Evolutionary conservation across 2,888 invertebrate genomes (phyloP).

Genomic region (Tenthredo livida): DNA sequence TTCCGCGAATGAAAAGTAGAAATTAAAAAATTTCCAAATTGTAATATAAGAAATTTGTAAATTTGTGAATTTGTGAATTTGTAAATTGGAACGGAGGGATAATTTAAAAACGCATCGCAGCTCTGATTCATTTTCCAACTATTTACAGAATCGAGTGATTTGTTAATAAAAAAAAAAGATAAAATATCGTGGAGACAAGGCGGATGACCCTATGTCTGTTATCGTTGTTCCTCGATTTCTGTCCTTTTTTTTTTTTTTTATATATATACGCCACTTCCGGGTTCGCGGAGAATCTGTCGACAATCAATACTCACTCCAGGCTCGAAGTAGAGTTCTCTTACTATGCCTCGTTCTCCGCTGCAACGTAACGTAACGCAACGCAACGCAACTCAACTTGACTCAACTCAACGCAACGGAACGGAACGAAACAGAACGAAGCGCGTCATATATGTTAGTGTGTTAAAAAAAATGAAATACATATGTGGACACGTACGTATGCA

Average conservation of each 20-base stretch:
- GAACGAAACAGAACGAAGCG: background rate
- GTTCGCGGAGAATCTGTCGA: conserved; percentile 33
- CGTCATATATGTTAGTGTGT: background rate
- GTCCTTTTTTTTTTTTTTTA: background rate
- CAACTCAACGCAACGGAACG: background rate
- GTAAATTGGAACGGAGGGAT: no score
- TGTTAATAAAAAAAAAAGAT: background rate
- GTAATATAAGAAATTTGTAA: no score
- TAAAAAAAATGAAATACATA: background rate
- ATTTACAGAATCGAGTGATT: no score
- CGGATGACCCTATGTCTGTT: background rate
- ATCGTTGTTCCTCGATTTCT: no score
- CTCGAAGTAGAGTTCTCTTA: conserved; percentile 1
- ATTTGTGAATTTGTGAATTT: no score
- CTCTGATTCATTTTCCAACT: no score
- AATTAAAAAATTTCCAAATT: no score
- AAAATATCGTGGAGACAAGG: background rate
- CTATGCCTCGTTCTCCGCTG: conserved; percentile 4
- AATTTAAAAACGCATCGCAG: no score
- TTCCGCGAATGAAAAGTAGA: no score
- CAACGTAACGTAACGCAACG: background rate
- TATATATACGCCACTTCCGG: background rate
- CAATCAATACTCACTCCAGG: conserved; percentile 41
- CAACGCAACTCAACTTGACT: background rate
- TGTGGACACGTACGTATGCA: background rate